A percentile compares a stretch with the other conserved stretches of the same genome.
These are phyloP conservation scores for Ahaetulla prasina DNA, from an alignment of 2,113 vertebrate species.

Conservation along the genomic window DNA sequence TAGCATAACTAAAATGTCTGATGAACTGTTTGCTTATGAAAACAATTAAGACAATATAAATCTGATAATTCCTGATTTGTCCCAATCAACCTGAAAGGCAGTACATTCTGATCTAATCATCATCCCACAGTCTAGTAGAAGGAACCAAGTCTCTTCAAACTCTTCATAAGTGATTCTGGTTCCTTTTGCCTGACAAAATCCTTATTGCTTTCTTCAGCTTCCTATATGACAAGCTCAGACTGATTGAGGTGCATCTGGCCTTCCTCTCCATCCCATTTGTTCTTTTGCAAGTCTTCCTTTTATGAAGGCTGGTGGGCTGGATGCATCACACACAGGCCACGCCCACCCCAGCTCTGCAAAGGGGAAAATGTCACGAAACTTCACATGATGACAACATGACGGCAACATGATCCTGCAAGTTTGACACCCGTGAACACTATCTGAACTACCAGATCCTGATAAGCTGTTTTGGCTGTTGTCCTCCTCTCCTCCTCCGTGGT, in stretches of 20 bases:
- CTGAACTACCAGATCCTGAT: background rate
- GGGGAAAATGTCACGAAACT: too few species aligned
- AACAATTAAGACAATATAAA: background rate
- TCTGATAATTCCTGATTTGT: background rate
- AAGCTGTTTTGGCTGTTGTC: background rate
- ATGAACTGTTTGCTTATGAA: background rate
- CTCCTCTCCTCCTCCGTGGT: background rate
- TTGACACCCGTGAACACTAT: too few species aligned
- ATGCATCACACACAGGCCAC: too few species aligned
- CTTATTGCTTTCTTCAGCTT: background rate
- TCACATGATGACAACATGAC: too few species aligned
- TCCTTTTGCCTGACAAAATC: too few species aligned
- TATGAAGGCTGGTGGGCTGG: background rate
- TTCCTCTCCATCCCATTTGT: background rate
- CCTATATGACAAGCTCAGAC: background rate
- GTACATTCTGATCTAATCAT: too few species aligned
- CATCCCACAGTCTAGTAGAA: background rate
- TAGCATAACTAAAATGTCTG: too few species aligned
- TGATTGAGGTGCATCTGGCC: background rate
- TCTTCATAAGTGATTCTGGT: too few species aligned
- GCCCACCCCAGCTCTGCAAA: too few species aligned
- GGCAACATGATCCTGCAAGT: too few species aligned
- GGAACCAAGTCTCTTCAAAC: background rate
- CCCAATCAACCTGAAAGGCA: background rate
- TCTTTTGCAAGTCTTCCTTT: background rate